Percentiles rank a stretch among this genome's conserved stretches.
phyloP scores from a whole-genome alignment of 30 jellyfish, hydroid and myxozoan species.

The Aurelia coerulea region DNA sequence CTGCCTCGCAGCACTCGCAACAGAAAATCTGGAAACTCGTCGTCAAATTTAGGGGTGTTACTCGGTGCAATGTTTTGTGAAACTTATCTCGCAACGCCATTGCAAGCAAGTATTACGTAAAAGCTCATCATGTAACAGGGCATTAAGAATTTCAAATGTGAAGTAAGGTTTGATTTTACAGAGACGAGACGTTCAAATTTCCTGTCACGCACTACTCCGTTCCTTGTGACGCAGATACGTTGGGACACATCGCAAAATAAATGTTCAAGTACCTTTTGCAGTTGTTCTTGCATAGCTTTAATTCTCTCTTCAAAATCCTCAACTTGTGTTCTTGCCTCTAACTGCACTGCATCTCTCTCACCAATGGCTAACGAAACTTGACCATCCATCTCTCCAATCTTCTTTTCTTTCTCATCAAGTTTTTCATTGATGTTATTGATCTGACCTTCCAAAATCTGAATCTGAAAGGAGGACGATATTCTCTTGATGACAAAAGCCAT shows the following conservation, averaged over 20 bases:
- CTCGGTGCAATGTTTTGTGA: no score
- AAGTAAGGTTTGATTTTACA: no score
- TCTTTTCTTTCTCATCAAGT: slow-evolving; percentile 22
- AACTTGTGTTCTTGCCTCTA: slow-evolving; percentile 75
- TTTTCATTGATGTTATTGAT: slow-evolving; percentile 21
- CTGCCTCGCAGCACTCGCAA: no score
- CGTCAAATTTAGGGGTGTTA: no score
- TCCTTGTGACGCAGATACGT: no score
- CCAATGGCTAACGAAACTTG: slow-evolving; percentile 76
- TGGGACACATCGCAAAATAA: not conserved
- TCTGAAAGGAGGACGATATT: slow-evolving; percentile 2
- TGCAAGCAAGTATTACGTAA: no score
- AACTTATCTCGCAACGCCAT: no score
- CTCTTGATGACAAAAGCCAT: not conserved
- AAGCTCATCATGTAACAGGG: no score
- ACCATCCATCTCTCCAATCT: slow-evolving; percentile 39
- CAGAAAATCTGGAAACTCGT: no score
- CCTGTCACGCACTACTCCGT: no score
- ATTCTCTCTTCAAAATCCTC: slow-evolving; percentile 71
- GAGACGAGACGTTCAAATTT: no score
- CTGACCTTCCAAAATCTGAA: slow-evolving; percentile 64
- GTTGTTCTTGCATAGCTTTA: slow-evolving; percentile 66
- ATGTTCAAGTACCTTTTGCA: slow-evolving; percentile 43
- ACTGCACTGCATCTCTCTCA: slow-evolving; percentile 80
- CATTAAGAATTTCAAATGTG: no score